Evolutionary conservation across 2,888 invertebrate species (phyloP).

Genomic region (Hipparchia semele): DNA sequence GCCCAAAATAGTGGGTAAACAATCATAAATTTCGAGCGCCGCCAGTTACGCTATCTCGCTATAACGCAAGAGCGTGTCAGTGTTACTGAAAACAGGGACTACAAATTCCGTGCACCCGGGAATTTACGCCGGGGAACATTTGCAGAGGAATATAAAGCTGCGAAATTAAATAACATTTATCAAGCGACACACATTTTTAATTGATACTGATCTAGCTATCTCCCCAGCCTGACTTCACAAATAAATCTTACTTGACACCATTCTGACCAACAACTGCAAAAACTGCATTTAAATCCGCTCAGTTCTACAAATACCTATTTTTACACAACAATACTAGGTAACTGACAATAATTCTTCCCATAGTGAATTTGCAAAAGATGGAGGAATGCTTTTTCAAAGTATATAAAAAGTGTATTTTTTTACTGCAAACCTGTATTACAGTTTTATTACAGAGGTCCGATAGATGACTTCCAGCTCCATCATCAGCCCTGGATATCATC

Average conservation of each 20-base stretch:
- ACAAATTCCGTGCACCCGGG: slow-evolving; percentile 36
- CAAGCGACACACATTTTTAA: slow-evolving; percentile 15
- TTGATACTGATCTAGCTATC: not conserved
- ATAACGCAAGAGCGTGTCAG: slow-evolving; percentile 46
- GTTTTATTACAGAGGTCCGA: too few species aligned
- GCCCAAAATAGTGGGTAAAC: slow-evolving; percentile 57
- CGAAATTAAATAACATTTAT: slow-evolving; percentile 25
- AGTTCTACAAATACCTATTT: too few species aligned
- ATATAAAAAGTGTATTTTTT: too few species aligned
- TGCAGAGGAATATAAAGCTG: slow-evolving; percentile 16
- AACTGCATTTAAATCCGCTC: not conserved
- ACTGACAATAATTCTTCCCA: too few species aligned
- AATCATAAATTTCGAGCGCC: slow-evolving; percentile 64
- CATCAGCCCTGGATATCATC: too few species aligned
- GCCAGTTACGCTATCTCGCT: slow-evolving; percentile 55
- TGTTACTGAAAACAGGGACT: slow-evolving; percentile 39
- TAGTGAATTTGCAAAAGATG: too few species aligned
- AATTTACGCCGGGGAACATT: slow-evolving; percentile 22
- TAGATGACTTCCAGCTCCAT: too few species aligned
- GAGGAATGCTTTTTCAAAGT: too few species aligned
- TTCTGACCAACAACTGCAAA: not conserved
- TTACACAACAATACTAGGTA: too few species aligned
- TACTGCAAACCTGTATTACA: too few species aligned
- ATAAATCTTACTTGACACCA: not conserved
- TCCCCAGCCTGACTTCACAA: too few species aligned